Base-by-base conservation (phyloP, 2,888 invertebrate genomes). In the Bembecia ichneumoniformis region DNA sequence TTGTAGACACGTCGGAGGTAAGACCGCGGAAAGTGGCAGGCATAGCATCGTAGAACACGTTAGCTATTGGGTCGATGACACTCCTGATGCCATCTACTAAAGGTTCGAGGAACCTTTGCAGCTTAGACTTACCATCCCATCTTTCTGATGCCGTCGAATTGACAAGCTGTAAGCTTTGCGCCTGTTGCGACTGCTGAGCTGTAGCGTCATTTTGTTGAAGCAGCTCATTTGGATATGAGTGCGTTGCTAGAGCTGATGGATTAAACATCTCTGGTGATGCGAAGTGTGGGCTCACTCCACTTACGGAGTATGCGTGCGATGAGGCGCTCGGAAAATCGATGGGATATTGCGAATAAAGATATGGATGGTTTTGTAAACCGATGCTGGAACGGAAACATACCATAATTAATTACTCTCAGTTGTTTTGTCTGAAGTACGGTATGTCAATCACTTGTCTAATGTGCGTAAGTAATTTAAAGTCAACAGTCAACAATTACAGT, bases 321-420 rank as follows among this genome's bases (percentile, higher is more conserved):
- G 88, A 80, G 69, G 81, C 82, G 75, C 83, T 80, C 72, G 88
- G 82, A 68, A 88, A 87, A 77, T 88, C 88, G 74, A 87, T 79
- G 64, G 87, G 87, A 69, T 87, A 88, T 81, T 87, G 86, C 63
- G 87, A 82, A 71, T 87, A 87, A 66, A 87, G 77, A 68, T 87
- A 86, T 56, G 88, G 87, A 58, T 88, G 78, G 73, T 82, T 83
- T 71, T 77, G 83, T 68, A 86, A 80, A 78, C 86, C 84, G 71
- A 77, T 73, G 72, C 87, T 87, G 87, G 63, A 87, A 87, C 75
- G 70, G 66, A 83, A 83, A 82, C 60, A 74, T 44, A 44, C 44
- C 17, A 40, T 13, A n/a, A n/a, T 40, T 13, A 40, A 40, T 40
- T 13, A 13, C 40, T 13, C 40, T 40, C 28, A 9, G 9, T 28